A percentile compares a stretch with the other conserved stretches of the same genome.
Conservation (phyloP, 2,888 invertebrate genomes). For the Cremastobaeus sp. region DNA sequence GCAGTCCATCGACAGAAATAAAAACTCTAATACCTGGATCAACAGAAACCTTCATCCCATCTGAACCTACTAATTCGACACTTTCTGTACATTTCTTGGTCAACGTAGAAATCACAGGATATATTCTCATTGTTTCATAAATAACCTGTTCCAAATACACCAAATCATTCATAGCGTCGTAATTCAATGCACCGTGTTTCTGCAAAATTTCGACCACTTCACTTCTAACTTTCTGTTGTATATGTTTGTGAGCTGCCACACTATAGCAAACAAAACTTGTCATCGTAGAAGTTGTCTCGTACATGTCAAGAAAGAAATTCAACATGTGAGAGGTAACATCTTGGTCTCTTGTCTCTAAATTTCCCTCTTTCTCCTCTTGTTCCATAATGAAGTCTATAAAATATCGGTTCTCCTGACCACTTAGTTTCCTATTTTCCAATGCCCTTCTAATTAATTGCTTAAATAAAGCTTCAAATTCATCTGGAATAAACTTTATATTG, state of each 20-base stretch:
- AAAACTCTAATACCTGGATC: constrained; percentile 56
- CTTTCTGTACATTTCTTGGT: constrained; percentile 60
- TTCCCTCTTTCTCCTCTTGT: constrained; percentile 74
- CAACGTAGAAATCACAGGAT: constrained; percentile 42
- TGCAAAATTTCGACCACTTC: constrained; percentile 76
- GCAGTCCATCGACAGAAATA: constrained; percentile 65
- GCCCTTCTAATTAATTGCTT: constrained; percentile 60
- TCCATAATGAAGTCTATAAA: constrained; percentile 77
- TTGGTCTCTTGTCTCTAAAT: constrained; percentile 65
- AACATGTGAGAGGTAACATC: constrained; percentile 72
- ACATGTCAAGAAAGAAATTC: constrained; percentile 80
- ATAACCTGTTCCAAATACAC: constrained; percentile 79
- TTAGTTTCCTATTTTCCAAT: not conserved
- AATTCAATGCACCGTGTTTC: constrained; percentile 74
- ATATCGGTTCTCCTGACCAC: not conserved
- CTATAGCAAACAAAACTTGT: constrained; percentile 78
- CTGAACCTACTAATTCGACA: constrained; percentile 59
- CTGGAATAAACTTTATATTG: constrained; percentile 72
- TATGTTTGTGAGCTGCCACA: constrained; percentile 75
- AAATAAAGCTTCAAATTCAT: constrained; percentile 69
- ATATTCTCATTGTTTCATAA: constrained; percentile 61
- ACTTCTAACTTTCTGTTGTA: constrained; percentile 77
- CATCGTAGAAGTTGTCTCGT: constrained; percentile 79
- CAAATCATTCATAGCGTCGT: constrained; percentile 78
- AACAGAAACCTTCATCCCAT: constrained; percentile 56